Evolutionary conservation across 2,797 vertebrate genomes (phyloP).

Genomic region (Prunella strophiata): DNA sequence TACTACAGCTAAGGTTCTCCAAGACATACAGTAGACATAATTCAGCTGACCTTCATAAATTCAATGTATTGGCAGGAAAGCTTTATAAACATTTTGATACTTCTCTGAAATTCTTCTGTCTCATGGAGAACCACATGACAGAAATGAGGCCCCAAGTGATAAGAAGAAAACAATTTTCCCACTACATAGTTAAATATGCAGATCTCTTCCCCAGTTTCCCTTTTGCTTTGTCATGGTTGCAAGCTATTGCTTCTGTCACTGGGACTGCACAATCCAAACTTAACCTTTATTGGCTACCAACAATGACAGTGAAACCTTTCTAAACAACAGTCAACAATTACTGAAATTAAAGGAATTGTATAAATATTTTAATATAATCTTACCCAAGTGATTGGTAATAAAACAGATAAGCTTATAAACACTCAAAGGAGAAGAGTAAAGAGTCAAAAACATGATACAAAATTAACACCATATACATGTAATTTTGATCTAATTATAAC

Average conservation of each 20-base stretch:
- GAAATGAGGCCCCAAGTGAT: background rate
- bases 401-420: background rate
- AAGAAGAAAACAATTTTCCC: background rate
- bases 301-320: background rate
- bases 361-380: background rate
- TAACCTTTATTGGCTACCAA: background rate
- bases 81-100: background rate
- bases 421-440: background rate
- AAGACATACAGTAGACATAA: background rate
- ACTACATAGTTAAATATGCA: background rate
- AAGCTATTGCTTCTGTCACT: background rate
- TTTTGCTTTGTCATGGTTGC: background rate
- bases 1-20: background rate
- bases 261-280: background rate
- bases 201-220: background rate
- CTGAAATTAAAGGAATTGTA: rapidly evolving
- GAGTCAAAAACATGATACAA: background rate
- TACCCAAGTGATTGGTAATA: background rate
- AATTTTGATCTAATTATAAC: background rate
- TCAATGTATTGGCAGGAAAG: background rate
- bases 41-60: background rate
- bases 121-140: background rate
- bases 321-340: background rate
- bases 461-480: background rate
- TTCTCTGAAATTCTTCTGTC: background rate